These are phyloP conservation scores for Kradibia gibbosae DNA, from an alignment of 1,140 invertebrate species.

Conservation along the genomic window DNA sequence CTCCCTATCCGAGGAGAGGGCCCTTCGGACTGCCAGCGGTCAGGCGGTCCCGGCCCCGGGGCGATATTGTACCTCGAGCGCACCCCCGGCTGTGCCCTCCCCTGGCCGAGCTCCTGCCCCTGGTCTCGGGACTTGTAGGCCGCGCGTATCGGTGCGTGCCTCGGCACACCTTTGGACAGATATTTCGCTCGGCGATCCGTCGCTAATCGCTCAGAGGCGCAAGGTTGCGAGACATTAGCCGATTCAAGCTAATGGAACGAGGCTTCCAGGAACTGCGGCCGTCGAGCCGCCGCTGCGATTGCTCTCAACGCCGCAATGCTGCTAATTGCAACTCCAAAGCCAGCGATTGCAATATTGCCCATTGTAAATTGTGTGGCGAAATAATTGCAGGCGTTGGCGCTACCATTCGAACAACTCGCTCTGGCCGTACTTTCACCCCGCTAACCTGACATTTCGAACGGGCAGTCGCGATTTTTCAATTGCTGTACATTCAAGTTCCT, in stretches of 20 bases:
- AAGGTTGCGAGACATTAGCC: neutral
- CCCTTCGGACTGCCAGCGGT: no score
- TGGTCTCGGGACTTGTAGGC: neutral
- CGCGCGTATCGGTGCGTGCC: neutral
- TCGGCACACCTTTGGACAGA: neutral
- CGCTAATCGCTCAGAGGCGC: neutral
- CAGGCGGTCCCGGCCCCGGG: neutral
- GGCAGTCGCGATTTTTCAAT: neutral
- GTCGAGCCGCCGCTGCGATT: neutral
- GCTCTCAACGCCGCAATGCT: neutral
- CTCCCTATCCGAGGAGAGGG: neutral
- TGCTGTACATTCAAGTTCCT: no score
- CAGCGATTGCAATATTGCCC: neutral
- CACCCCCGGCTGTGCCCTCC: neutral
- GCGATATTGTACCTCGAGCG: neutral
- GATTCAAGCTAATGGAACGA: neutral
- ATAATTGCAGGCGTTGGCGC: neutral
- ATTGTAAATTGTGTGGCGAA: neutral
- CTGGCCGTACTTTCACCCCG: neutral
- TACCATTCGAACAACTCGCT: neutral
- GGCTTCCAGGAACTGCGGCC: neutral
- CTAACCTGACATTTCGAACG: neutral
- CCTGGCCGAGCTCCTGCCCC: neutral
- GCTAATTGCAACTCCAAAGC: neutral
- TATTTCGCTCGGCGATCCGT: constrained; percentile 8